phyloP scores from a whole-genome alignment of 1,140 invertebrate genomes.

The Trichoplusia ni region DNA sequence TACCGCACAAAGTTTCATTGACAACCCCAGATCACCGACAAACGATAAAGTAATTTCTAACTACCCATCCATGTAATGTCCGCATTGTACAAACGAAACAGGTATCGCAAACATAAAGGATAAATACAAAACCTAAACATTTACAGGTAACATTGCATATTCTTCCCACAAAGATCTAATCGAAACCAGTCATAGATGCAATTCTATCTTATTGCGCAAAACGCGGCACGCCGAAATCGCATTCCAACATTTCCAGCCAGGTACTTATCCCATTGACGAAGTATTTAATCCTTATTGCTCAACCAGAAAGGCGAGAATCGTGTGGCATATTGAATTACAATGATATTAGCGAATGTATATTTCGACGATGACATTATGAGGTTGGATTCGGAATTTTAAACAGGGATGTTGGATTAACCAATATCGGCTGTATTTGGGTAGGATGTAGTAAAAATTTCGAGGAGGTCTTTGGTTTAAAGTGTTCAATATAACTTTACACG shows the following conservation, averaged over 20 bases:
- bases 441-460: too few species aligned
- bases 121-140: conserved; percentile 21
- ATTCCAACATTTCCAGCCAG: conserved; percentile 35
- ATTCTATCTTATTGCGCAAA: conserved; percentile 45
- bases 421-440: too few species aligned
- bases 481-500: too few species aligned
- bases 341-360: conserved; percentile 15
- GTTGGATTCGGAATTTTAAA: conserved; percentile 6
- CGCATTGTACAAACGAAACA: not conserved
- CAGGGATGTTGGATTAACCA: conserved; percentile 3
- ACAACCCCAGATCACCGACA: too few species aligned
- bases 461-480: too few species aligned
- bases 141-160: conserved; percentile 16
- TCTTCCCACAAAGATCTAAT: conserved; percentile 44
- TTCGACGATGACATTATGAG: conserved; percentile 10
- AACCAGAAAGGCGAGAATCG: conserved; percentile 10
- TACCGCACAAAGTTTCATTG: too few species aligned
- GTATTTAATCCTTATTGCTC: conserved; percentile 18
- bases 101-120: not conserved
- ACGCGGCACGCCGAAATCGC: conserved; percentile 39
- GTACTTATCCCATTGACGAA: conserved; percentile 21
- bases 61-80: not conserved
- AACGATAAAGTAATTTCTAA: too few species aligned
- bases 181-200: conserved; percentile 40
- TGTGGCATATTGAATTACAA: conserved; percentile 7